Percentiles rank a stretch among this genome's conserved stretches.
These are phyloP conservation scores for Hanleya hanleyi DNA, from an alignment of 2,888 invertebrate species.

Conservation along the genomic window DNA sequence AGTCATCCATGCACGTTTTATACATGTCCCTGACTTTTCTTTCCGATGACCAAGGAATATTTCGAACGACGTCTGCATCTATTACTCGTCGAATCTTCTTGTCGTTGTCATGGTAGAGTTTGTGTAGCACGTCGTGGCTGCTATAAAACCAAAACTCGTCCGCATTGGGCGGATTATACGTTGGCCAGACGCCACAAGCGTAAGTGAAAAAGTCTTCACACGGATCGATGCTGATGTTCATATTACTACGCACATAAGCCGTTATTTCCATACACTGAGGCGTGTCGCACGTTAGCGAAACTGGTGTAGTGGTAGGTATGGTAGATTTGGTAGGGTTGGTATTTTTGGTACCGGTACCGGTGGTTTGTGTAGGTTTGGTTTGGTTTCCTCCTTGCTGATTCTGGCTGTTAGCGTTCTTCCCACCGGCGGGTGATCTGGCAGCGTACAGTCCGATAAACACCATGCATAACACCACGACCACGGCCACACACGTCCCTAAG, in stretches of 20 bases:
- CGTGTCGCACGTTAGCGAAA: background rate
- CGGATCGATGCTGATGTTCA: background rate
- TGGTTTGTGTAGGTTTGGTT: too few species aligned
- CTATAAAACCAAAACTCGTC: constrained; percentile 41
- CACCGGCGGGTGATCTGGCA: too few species aligned
- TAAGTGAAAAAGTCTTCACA: constrained; percentile 13
- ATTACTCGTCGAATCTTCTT: constrained; percentile 38
- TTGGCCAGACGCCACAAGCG: constrained; percentile 1
- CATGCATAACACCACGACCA: too few species aligned
- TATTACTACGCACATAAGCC: background rate
- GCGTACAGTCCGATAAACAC: too few species aligned
- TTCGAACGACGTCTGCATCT: background rate
- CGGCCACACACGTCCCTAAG: too few species aligned
- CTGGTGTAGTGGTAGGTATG: background rate
- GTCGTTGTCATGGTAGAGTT: constrained; percentile 53
- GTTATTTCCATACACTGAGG: background rate
- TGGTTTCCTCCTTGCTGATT: too few species aligned
- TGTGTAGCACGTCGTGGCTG: constrained; percentile 45
- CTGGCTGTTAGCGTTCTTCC: too few species aligned
- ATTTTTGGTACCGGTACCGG: background rate
- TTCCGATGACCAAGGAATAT: constrained; percentile 70
- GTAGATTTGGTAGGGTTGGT: too few species aligned
- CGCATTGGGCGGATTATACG: constrained; percentile 37
- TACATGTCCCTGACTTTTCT: constrained; percentile 79
- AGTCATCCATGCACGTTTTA: constrained; percentile 76